Evolutionary conservation across 2,113 vertebrate genomes (phyloP).

Genomic region (Neodontobutis hainanensis): DNA sequence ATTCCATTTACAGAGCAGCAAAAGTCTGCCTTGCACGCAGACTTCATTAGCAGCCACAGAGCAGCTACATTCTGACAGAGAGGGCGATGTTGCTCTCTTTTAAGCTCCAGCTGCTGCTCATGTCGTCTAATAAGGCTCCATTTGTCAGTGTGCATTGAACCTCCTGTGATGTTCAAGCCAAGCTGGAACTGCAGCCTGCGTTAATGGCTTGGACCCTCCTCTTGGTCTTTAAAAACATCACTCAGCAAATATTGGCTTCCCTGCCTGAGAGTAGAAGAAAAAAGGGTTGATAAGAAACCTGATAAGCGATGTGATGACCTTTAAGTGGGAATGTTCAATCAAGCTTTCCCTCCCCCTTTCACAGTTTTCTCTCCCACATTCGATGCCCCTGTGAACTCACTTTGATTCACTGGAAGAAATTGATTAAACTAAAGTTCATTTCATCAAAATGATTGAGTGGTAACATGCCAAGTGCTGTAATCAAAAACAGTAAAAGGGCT

Average conservation of each 20-base stretch:
- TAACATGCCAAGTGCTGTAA: conserved; percentile 53
- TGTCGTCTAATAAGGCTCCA: conserved; percentile 27
- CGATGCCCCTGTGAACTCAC: conserved; percentile 36
- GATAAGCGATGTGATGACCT: conserved; percentile 66
- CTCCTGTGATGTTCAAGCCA: conserved; percentile 54
- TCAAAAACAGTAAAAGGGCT: conserved; percentile 50
- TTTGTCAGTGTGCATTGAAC: conserved; percentile 23
- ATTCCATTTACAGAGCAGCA: conserved; percentile 16
- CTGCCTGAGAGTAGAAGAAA: conserved; percentile 8
- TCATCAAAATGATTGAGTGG: conserved; percentile 53
- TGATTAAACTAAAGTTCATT: conserved; percentile 67
- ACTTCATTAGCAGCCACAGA: conserved; percentile 15
- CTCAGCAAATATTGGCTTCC: conserved; percentile 59
- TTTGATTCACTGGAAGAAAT: conserved; percentile 56
- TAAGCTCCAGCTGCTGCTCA: conserved; percentile 7
- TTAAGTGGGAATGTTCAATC: conserved; percentile 62
- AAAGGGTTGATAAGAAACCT: conserved; percentile 59
- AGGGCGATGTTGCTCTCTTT: conserved; percentile 7
- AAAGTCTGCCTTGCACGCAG: background rate
- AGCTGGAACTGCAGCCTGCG: conserved; percentile 31
- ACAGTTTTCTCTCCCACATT: conserved; percentile 54
- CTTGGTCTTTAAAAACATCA: conserved; percentile 46
- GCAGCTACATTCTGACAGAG: conserved; percentile 9
- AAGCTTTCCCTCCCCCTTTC: conserved; percentile 40
- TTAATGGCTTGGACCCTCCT: conserved; percentile 48